Evolutionary conservation across 2,888 invertebrate genomes (phyloP).

Genomic region (Hyposoter dolosus): DNA sequence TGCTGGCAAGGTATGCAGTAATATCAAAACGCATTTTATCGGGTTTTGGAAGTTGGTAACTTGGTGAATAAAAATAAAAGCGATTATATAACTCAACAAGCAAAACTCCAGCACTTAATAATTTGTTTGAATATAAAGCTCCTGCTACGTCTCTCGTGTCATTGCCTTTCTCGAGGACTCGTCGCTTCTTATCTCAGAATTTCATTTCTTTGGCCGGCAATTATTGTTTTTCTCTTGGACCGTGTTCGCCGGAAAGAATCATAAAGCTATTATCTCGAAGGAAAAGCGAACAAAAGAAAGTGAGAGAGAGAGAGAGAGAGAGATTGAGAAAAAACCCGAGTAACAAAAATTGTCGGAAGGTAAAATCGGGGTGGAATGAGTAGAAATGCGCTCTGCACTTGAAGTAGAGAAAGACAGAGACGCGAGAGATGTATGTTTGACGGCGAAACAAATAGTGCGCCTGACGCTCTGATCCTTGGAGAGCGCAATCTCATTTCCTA

Average conservation of each 20-base stretch:
- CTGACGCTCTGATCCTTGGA: constrained; percentile 30
- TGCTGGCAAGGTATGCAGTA: constrained; percentile 49
- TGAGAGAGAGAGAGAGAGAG: background rate
- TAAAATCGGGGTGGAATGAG: constrained; percentile 42
- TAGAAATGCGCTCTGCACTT: constrained; percentile 32
- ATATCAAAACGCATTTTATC: constrained; percentile 65
- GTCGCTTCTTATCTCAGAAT: constrained; percentile 39
- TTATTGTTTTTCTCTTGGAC: constrained; percentile 52
- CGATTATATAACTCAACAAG: constrained; percentile 52
- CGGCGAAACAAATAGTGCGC: constrained; percentile 65
- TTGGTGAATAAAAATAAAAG: constrained; percentile 14
- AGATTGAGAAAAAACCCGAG: constrained; percentile 18
- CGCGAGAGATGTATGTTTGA: constrained; percentile 48
- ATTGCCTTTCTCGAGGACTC: background rate
- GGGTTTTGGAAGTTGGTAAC: constrained; percentile 50
- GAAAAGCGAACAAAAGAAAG: constrained; percentile 12
- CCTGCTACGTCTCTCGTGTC: background rate
- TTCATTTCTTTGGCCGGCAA: constrained; percentile 54
- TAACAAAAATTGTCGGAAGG: constrained; percentile 42
- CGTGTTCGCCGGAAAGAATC: constrained; percentile 39
- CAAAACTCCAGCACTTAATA: constrained; percentile 24
- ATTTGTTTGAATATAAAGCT: constrained; percentile 23
- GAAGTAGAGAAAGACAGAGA: constrained; percentile 27
- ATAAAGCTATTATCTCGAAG: constrained; percentile 49
- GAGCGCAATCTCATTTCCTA: constrained; percentile 66